phyloP scores from a whole-genome alignment of 1,140 invertebrate genomes.

The Drosophila tropicalis region DNA sequence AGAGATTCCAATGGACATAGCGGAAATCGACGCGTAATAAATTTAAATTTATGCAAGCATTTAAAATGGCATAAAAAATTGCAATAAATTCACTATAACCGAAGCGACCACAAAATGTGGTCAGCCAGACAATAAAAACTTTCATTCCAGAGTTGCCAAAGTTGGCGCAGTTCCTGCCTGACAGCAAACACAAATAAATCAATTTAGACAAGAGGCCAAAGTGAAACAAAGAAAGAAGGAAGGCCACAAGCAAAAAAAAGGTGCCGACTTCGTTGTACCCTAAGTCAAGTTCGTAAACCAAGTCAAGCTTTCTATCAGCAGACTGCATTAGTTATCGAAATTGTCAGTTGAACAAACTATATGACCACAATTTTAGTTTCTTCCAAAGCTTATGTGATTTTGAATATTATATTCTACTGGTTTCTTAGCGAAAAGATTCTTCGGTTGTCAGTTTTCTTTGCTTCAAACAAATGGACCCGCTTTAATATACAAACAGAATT shows the following conservation, averaged over 20 bases:
- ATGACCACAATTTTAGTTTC: no score
- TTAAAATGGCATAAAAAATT: constrained; percentile 69
- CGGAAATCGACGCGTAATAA: constrained; percentile 69
- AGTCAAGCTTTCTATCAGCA: no score
- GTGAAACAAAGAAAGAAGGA: constrained; percentile 15
- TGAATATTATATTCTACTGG: no score
- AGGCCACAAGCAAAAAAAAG: neutral
- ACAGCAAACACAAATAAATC: constrained; percentile 66
- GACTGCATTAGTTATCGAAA: no score
- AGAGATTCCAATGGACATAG: constrained; percentile 24
- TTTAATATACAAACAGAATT: no score
- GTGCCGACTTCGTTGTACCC: constrained; percentile 2
- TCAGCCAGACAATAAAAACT: constrained; percentile 66
- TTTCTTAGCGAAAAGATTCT: no score
- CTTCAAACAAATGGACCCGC: no score
- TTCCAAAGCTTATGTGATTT: no score
- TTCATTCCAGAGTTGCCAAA: constrained; percentile 33
- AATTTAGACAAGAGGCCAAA: constrained; percentile 65
- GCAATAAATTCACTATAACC: constrained; percentile 75
- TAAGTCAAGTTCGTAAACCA: neutral
- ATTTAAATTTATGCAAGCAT: constrained; percentile 69
- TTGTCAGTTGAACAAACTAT: no score
- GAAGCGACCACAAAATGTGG: constrained; percentile 69
- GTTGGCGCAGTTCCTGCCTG: constrained; percentile 39
- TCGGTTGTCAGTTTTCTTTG: no score